Percentiles rank a stretch among this genome's conserved stretches.
Evolutionary conservation across 2,797 vertebrate species (phyloP).

Genomic region (Macropus fuliginosus): DNA sequence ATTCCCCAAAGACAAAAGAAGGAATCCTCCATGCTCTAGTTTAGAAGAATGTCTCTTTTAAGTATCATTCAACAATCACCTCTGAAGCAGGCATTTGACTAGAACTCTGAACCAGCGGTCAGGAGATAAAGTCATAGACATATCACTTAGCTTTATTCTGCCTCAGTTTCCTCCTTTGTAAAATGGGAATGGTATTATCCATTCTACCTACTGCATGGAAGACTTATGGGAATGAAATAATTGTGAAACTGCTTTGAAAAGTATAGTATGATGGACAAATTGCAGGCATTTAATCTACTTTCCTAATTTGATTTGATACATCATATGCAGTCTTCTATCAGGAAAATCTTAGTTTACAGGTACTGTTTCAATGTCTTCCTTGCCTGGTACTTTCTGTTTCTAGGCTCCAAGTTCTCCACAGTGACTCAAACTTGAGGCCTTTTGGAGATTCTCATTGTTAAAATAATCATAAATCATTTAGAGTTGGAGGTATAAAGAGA

Average conservation of each 20-base stretch:
- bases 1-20: not conserved
- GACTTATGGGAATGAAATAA: not conserved
- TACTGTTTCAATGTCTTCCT: not conserved
- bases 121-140: not conserved
- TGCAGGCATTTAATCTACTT: not conserved
- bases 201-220: not conserved
- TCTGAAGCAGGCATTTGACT: not conserved
- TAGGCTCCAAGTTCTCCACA: not conserved
- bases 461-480: not conserved
- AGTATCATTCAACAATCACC: not conserved
- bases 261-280: not conserved
- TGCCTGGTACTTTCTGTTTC: not conserved
- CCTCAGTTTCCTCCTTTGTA: not conserved
- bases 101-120: not conserved
- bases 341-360: not conserved
- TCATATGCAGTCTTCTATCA: not conserved
- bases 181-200: not conserved
- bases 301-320: not conserved
- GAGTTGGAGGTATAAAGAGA: not conserved
- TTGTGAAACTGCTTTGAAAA: not conserved
- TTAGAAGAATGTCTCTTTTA: not conserved
- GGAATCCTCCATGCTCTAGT: not conserved
- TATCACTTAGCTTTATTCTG: not conserved
- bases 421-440: not conserved
- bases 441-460: not conserved